Percentiles rank a stretch among this genome's conserved stretches.
Evolutionary conservation across 1,140 invertebrate species (phyloP).

Genomic region (Drosophila paulistorum): DNA sequence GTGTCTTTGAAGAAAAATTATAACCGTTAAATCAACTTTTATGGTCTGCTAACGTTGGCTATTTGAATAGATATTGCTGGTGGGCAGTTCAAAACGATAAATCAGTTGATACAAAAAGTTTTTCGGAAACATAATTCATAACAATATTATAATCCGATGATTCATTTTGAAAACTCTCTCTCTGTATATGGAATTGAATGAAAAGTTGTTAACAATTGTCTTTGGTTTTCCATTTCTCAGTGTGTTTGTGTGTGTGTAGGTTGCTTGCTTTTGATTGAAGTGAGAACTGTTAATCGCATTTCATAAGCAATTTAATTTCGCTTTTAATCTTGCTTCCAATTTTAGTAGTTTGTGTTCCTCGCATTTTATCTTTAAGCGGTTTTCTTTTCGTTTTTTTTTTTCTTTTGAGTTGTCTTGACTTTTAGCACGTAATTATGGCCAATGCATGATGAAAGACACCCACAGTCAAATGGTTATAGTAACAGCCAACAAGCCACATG

Average conservation of each 20-base stretch:
- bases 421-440: conserved; percentile 72
- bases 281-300: conserved; percentile 16
- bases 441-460: conserved; percentile 59
- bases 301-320: conserved; percentile 15
- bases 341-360: conserved; percentile 23
- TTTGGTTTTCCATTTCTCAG: neutral
- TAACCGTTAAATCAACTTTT: too few relatives aligned
- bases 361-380: conserved; percentile 57
- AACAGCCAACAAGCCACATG: conserved; percentile 38
- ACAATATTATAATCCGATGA: too few relatives aligned
- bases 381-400: too few relatives aligned
- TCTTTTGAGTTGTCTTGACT: conserved; percentile 55
- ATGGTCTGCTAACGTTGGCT: too few relatives aligned
- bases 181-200: too few relatives aligned
- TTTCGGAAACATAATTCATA: too few relatives aligned
- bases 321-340: conserved; percentile 34
- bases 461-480: conserved; percentile 35
- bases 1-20: too few relatives aligned
- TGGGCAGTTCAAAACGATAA: too few relatives aligned
- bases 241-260: neutral
- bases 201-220: neutral
- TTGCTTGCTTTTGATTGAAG: neutral
- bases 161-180: too few relatives aligned
- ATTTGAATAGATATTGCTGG: too few relatives aligned
- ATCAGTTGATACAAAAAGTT: too few relatives aligned